Conservation (phyloP, 2,888 invertebrate genomes). For the Spialia ferax region DNA sequence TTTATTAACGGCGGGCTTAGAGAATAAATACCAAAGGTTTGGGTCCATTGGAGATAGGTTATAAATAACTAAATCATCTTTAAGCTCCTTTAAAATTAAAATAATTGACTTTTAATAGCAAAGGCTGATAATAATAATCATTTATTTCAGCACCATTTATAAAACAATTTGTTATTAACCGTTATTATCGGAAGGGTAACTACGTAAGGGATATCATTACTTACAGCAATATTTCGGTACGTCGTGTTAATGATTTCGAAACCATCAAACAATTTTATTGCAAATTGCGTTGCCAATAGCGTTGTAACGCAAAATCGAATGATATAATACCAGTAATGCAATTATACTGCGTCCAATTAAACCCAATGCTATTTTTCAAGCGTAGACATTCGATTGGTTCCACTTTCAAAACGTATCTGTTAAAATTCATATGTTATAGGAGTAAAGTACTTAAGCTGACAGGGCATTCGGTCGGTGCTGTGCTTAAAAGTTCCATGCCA, state of each 20-base stretch:
- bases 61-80: no score
- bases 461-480: conserved; percentile 61
- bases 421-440: conserved; percentile 77
- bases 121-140: neutral
- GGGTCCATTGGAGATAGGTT: no score
- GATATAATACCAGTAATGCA: conserved; percentile 30
- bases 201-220: neutral
- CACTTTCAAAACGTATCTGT: conserved; percentile 60
- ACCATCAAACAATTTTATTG: conserved; percentile 38
- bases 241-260: neutral
- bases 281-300: conserved; percentile 35
- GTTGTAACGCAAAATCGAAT: conserved; percentile 32
- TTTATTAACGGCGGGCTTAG: no score
- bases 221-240: neutral
- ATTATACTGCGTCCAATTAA: conserved; percentile 45
- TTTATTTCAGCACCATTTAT: neutral
- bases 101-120: no score
- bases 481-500: conserved; percentile 77
- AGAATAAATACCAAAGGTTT: no score
- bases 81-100: no score
- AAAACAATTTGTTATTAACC: neutral
- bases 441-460: conserved; percentile 77
- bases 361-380: conserved; percentile 51
- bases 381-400: conserved; percentile 56
- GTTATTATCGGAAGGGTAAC: neutral